Percentiles rank a stretch among this genome's conserved stretches.
Evolutionary conservation across 2,888 invertebrate species (phyloP).

Genomic region (Octonoba sinensis): DNA sequence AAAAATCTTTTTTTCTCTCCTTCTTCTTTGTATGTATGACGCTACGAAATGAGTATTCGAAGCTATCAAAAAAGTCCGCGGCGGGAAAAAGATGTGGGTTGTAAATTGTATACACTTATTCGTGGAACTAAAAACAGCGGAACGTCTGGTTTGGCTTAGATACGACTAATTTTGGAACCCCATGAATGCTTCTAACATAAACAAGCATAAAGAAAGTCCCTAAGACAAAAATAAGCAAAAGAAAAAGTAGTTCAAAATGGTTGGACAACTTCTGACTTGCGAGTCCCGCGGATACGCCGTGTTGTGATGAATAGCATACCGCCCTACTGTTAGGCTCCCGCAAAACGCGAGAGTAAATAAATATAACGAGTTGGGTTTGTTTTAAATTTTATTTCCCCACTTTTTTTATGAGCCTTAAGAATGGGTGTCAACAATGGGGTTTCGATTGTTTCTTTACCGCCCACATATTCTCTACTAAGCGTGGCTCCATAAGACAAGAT

Average conservation of each 20-base stretch:
- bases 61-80: slow-evolving; percentile 8
- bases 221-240: slow-evolving; percentile 7
- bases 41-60: slow-evolving; percentile 3
- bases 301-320: slow-evolving; percentile 6
- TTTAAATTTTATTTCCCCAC: not conserved
- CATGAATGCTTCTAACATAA: slow-evolving; percentile 13
- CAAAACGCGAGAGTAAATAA: slow-evolving; percentile 1
- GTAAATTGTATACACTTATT: slow-evolving; percentile 9
- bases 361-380: slow-evolving; percentile 8
- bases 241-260: slow-evolving; percentile 1
- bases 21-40: not conserved
- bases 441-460: not conserved
- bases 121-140: slow-evolving; percentile 12
- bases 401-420: not conserved
- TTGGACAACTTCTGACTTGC: slow-evolving; percentile 1
- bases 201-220: slow-evolving; percentile 17
- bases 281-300: not conserved
- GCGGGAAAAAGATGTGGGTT: not conserved
- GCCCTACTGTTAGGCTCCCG: slow-evolving; percentile 2
- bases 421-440: slow-evolving; percentile 7
- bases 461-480: too few species aligned
- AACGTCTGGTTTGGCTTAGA: slow-evolving; percentile 13
- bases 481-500: too few species aligned
- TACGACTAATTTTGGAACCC: slow-evolving; percentile 13
- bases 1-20: not conserved